Evolutionary conservation across 2,888 invertebrate genomes (phyloP).

Genomic region (Ephialtes manifestator): DNA sequence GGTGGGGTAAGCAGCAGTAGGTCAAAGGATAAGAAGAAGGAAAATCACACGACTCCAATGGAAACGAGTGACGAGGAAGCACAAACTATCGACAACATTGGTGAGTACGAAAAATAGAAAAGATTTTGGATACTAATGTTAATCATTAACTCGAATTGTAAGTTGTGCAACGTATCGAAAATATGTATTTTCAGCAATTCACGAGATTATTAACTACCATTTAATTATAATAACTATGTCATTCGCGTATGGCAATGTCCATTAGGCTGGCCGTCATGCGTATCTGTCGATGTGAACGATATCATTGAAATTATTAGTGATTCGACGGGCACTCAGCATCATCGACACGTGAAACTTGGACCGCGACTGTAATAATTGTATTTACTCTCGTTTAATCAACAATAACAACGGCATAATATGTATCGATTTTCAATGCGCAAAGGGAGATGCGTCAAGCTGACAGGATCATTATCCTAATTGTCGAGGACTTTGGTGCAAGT

Average conservation of each 20-base stretch:
- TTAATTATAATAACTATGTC: background rate
- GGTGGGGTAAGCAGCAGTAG: constrained; percentile 74
- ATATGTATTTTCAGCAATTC: background rate
- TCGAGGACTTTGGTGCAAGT: constrained; percentile 42
- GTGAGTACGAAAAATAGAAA: constrained; percentile 76
- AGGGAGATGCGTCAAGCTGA: constrained; percentile 31
- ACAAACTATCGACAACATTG: constrained; percentile 82
- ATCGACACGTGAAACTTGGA: constrained; percentile 32
- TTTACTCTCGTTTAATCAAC: constrained; percentile 66
- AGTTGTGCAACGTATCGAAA: background rate
- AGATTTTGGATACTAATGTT: background rate
- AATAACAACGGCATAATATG: constrained; percentile 60
- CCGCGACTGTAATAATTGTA: constrained; percentile 35
- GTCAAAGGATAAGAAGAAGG: constrained; percentile 86
- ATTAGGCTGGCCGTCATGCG: background rate
- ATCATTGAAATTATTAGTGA: constrained; percentile 63
- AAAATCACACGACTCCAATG: constrained; percentile 85
- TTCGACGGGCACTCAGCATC: constrained; percentile 44
- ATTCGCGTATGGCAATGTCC: constrained; percentile 21
- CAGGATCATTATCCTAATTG: constrained; percentile 57
- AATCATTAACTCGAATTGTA: background rate
- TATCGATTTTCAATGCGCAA: constrained; percentile 63
- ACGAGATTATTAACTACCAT: background rate
- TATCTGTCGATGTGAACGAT: constrained; percentile 29
- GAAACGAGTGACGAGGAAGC: constrained; percentile 88